Evolutionary conservation across 2,797 vertebrate species (phyloP).

Genomic region (Galaxias olidus): DNA sequence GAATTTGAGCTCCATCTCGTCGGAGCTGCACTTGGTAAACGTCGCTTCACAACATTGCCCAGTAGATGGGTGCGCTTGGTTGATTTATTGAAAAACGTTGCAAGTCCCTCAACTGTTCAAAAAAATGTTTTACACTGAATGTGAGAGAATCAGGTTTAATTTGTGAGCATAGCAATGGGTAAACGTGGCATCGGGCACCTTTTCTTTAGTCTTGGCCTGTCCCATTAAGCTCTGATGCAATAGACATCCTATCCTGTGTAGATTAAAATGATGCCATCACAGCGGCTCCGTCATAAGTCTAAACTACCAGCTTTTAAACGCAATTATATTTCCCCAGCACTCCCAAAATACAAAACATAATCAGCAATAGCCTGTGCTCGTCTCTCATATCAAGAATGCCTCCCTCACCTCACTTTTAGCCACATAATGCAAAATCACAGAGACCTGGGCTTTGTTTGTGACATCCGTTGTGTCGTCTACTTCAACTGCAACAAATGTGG

Average conservation of each 20-base stretch:
- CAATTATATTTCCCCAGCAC: slow-evolving; percentile 18
- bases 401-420: too few species aligned
- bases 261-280: too few species aligned
- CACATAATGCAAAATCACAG: too few species aligned
- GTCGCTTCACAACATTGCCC: slow-evolving; percentile 17
- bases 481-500: slow-evolving; percentile 18
- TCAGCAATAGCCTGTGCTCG: slow-evolving; percentile 3
- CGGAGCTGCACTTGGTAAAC: slow-evolving; percentile 22
- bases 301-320: slow-evolving; percentile 21
- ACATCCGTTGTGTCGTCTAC: slow-evolving; percentile 24
- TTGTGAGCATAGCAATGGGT: slow-evolving; percentile 27
- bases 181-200: slow-evolving; percentile 18
- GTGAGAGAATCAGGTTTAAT: slow-evolving; percentile 28
- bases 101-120: slow-evolving; percentile 7
- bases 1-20: slow-evolving; percentile 22
- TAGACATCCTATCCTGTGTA: too few species aligned
- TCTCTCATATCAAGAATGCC: slow-evolving; percentile 27
- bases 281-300: slow-evolving; percentile 10
- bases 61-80: slow-evolving; percentile 15
- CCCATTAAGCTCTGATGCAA: slow-evolving; percentile 32
- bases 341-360: slow-evolving; percentile 1
- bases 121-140: slow-evolving; percentile 17
- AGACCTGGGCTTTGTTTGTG: slow-evolving; percentile 22
- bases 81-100: slow-evolving; percentile 20
- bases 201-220: slow-evolving; percentile 19